Evolutionary conservation across 1,140 invertebrate species (phyloP), one percentile per base, ranked within the genome.

Genomic region (Palaemon carinicauda): DNA sequence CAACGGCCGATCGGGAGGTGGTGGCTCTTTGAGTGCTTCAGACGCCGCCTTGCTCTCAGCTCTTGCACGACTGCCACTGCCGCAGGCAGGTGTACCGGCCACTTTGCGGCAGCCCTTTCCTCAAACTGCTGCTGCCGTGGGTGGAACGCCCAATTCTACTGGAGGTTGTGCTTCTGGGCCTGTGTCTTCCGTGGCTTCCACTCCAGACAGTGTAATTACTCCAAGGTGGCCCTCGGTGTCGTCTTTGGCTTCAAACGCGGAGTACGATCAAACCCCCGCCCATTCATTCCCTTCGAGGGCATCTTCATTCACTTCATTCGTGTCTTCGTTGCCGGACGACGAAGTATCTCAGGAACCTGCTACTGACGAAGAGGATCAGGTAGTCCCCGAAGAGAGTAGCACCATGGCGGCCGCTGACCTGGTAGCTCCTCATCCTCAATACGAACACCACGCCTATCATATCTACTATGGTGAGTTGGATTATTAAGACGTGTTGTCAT

Each of bases 391-490:
- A 15, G 82, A 80, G 3, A 79, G 53, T n/a, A 85, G 78, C 75
- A 80, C 54, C 75, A 86, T 86, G 75, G 83, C 84, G 53, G 88
- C 80, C 73, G 79, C 71, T 50, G 82, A 82, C 79, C 52, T 82
- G 21, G 82, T 86, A 27, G 73, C 82, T 21, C 86, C 79, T 0
- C 88, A 77, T 56, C 80, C 83, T 2, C 77, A 80, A 5, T 88
- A 86, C 50, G 88, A 88, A 79, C 88, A 88, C 54, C 88, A 88
- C 41, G 84, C 88, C 52, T 88, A 88, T 17, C 88, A 88, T 65
- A 88, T 88, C 5, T 88, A 88, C 56, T 88, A 88, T 52, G 88
- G 88, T 88, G 71, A 83, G 87, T 12, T 24, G 65, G 41, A 41
- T 5, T 9, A 41, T 1, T 9, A 41, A 41, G 12, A 41, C 41